Evolutionary conservation across 2,797 vertebrate species (phyloP).

Genomic region (Coregonus sp.): DNA sequence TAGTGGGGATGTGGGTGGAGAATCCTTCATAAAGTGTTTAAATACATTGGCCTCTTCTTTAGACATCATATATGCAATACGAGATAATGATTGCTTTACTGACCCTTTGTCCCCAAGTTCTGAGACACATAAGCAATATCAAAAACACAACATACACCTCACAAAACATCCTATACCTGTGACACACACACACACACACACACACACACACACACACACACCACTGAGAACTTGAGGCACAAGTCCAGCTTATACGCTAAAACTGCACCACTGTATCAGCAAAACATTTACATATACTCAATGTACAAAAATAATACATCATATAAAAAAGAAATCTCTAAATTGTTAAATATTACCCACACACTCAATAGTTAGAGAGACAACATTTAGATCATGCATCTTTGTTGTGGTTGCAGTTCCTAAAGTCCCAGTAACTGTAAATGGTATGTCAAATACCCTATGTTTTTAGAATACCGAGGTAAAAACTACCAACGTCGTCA

Average conservation of each 20-base stretch:
- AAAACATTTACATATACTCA: constrained; percentile 63
- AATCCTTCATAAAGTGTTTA: constrained; percentile 74
- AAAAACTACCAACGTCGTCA: constrained; percentile 36
- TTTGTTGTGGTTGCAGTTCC: constrained; percentile 52
- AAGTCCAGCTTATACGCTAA: constrained; percentile 75
- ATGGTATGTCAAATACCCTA: constrained; percentile 68
- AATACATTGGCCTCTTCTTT: constrained; percentile 53
- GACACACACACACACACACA: constrained; percentile 62
- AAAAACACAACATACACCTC: constrained; percentile 53
- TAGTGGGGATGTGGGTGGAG: constrained; percentile 21
- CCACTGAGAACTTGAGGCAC: constrained; percentile 64
- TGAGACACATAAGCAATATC: constrained; percentile 65
- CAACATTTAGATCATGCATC: constrained; percentile 31
- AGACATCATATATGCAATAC: constrained; percentile 69
- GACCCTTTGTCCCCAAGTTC: constrained; percentile 66
- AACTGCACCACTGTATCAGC: constrained; percentile 62
- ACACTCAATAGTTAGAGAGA: constrained; percentile 53
- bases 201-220: constrained; percentile 34
- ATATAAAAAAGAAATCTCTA: constrained; percentile 70
- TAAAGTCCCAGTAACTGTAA: constrained; percentile 75
- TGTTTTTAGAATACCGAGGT: constrained; percentile 65
- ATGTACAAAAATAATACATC: constrained; percentile 61
- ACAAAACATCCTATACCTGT: constrained; percentile 54
- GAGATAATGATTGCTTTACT: constrained; percentile 66
- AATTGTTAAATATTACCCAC: constrained; percentile 56